These are phyloP conservation scores for Tragelaphus eurycerus DNA, from an alignment of 2,797 vertebrate species.

Conservation along the genomic window DNA sequence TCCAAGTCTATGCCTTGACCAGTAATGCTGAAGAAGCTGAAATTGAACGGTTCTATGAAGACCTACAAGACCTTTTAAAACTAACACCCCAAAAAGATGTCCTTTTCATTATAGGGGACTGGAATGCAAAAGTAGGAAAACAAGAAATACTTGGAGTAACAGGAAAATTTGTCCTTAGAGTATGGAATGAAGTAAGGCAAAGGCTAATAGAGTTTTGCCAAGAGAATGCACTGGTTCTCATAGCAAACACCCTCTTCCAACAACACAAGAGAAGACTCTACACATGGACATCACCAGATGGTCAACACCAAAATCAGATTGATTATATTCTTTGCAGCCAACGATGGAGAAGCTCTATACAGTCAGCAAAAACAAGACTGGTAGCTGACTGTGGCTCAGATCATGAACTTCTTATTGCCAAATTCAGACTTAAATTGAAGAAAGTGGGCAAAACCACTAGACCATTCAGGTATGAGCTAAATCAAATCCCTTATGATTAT, in stretches of 20 bases:
- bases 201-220: not conserved
- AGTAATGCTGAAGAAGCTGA: not conserved
- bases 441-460: not conserved
- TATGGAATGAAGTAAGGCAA: not conserved
- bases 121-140: not conserved
- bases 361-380: not conserved
- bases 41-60: not conserved
- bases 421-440: not conserved
- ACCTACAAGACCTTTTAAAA: not conserved
- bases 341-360: not conserved
- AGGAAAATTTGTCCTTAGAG: not conserved
- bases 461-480: not conserved
- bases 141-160: not conserved
- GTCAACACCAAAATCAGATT: rapidly evolving
- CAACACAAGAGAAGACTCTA: not conserved
- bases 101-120: not conserved
- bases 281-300: not conserved
- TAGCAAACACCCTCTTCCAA: not conserved
- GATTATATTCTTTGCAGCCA: not conserved
- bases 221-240: not conserved
- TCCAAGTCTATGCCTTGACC: not conserved
- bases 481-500: not conserved
- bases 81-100: not conserved
- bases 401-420: not conserved
- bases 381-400: not conserved